Base-by-base conservation (phyloP, 2,113 vertebrate species). In the Probosciger aterrimus region DNA sequence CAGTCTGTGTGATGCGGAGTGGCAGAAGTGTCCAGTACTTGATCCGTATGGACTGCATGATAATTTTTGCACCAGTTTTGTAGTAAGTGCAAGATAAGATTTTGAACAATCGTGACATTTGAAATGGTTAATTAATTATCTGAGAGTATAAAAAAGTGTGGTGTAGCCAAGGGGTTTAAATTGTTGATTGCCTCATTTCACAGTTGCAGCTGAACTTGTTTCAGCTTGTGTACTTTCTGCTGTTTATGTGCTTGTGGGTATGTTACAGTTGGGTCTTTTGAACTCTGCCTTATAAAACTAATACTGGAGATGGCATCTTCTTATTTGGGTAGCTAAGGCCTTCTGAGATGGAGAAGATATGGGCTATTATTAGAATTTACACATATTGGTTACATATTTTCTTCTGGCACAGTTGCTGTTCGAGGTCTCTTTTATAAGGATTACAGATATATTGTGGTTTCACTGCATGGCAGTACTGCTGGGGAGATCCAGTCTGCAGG, bases 381-480 rank as follows among this genome's bases (percentile, higher is more conserved):
- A 20, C 46, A 39, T 65, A 27, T 4, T 20, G 9, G 10, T 64
- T 28, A 39, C 22, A 1, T 39, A 15, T 64, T 77, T 81, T 73
- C 33, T 46, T 50, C 37, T 44, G 59, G 10, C 47, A 49, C 4
- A 9, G 49, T 46, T 77, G 16, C 49, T 46, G 33, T 65, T 64
- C 15, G 23, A 37, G 9, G 28, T 70, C 49, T 68, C 53, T 62
- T n/a, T 31, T 55, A 7, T 11, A 15, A 4, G 35, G n/a, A 8
- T 49, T 19, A 30, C 24, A n/a, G 33, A 16, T 50, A 5, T 20
- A 4, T 37, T 49, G 43, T 14, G 33, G 19, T 59, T 77, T 92
- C 16, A 22, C 28, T 49, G 35, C 18, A 28, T 3, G 2, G 24
- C 5, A 1, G 4, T 64, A 25, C 27, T 1, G 2, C 31, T 70